Percentiles rank a stretch among this genome's conserved stretches.
Evolutionary conservation across 2,797 vertebrate species (phyloP).

Genomic region (Adelosebastes latens): DNA sequence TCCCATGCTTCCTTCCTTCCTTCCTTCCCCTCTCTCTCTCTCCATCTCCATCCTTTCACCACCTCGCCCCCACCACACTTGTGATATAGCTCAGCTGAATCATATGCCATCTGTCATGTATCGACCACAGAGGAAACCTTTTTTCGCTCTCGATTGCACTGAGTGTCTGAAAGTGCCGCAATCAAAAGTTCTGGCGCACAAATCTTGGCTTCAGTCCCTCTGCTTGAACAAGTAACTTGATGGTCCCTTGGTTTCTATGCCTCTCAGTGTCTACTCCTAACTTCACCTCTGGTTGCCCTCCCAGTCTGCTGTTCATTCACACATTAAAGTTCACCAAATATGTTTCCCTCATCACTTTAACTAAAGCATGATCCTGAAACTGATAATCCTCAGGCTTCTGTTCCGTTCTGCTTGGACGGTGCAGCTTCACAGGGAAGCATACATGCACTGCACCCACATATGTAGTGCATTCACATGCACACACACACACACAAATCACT

Average conservation of each 20-base stretch:
- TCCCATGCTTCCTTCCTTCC: slow-evolving; percentile 20
- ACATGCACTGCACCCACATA: neutral
- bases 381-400: slow-evolving; percentile 44
- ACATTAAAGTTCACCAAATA: slow-evolving; percentile 5
- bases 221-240: slow-evolving; percentile 58
- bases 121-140: slow-evolving; percentile 51
- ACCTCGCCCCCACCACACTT: slow-evolving; percentile 15
- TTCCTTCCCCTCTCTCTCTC: neutral
- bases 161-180: slow-evolving; percentile 46
- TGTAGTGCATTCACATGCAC: neutral
- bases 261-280: slow-evolving; percentile 19
- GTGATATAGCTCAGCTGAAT: slow-evolving; percentile 42
- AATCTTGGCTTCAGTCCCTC: slow-evolving; percentile 34
- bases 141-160: slow-evolving; percentile 23
- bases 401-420: slow-evolving; percentile 19
- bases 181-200: slow-evolving; percentile 52
- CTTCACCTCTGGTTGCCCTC: slow-evolving; percentile 25
- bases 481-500: slow-evolving; percentile 30
- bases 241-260: slow-evolving; percentile 64
- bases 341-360: slow-evolving; percentile 25
- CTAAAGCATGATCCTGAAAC: slow-evolving; percentile 24
- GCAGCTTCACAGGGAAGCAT: neutral
- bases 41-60: slow-evolving; percentile 24
- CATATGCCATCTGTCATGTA: slow-evolving; percentile 62
- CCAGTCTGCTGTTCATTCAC: slow-evolving; percentile 7